These are phyloP conservation scores for Hydrotaea diabolus DNA, from an alignment of 2,888 invertebrate genomes.

Conservation along the genomic window DNA sequence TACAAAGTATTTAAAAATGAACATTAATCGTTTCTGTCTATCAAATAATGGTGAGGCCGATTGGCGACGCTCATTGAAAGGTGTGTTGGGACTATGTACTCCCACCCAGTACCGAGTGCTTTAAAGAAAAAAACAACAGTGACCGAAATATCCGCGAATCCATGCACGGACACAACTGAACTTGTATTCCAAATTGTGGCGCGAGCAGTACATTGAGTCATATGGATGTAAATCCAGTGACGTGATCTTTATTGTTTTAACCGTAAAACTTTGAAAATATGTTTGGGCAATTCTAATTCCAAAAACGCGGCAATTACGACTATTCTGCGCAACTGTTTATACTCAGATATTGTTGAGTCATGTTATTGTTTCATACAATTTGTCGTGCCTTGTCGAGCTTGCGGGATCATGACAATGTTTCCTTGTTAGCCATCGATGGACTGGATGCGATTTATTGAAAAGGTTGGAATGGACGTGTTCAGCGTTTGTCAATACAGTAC, in stretches of 20 bases:
- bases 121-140: constrained; percentile 79
- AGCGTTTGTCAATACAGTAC: constrained; percentile 72
- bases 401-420: constrained; percentile 78
- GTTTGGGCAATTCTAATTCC: neutral
- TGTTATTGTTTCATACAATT: constrained; percentile 72
- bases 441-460: constrained; percentile 82
- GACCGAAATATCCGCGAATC: constrained; percentile 81
- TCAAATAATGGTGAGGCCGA: constrained; percentile 61
- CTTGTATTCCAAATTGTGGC: constrained; percentile 81
- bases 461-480: constrained; percentile 67
- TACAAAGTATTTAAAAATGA: neutral
- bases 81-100: constrained; percentile 65
- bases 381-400: constrained; percentile 75
- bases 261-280: constrained; percentile 76
- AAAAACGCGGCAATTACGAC: neutral
- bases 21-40: constrained; percentile 57
- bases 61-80: constrained; percentile 58
- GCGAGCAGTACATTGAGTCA: constrained; percentile 79
- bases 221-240: constrained; percentile 80
- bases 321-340: constrained; percentile 63
- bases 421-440: constrained; percentile 81
- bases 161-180: constrained; percentile 81
- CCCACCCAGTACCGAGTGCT: constrained; percentile 73
- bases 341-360: constrained; percentile 68
- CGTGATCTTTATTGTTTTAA: constrained; percentile 81